These are phyloP conservation scores for Sitta carolinensis DNA, from an alignment of 2,797 vertebrate species.

Conservation along the genomic window DNA sequence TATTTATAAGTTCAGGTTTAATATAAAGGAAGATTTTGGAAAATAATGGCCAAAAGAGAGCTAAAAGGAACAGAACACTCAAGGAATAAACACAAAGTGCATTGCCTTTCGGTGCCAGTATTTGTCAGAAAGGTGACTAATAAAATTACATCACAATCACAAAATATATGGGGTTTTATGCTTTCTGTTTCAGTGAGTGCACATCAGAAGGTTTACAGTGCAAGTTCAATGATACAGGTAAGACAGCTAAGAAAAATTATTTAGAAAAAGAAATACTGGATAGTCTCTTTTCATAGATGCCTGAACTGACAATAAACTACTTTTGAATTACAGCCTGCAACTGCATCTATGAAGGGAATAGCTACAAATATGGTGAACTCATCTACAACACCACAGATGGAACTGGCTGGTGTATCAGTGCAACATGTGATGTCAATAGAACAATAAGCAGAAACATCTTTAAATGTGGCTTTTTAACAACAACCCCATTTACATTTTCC, in stretches of 20 bases:
- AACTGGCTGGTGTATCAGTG: conserved; percentile 74
- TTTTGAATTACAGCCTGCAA: conserved; percentile 64
- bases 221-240: conserved; percentile 62
- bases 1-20: neutral
- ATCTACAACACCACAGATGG: conserved; percentile 80
- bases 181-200: conserved; percentile 70
- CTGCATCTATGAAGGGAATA: conserved; percentile 70
- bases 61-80: neutral
- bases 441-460: conserved; percentile 58
- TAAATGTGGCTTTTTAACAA: conserved; percentile 31
- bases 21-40: neutral
- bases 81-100: neutral
- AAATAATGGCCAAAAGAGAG: neutral
- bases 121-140: neutral
- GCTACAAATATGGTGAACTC: conserved; percentile 57
- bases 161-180: neutral
- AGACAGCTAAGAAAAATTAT: neutral
- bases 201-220: conserved; percentile 65
- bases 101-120: neutral
- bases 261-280: neutral
- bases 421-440: conserved; percentile 66
- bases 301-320: neutral
- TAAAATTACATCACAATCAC: neutral
- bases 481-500: conserved; percentile 42
- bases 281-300: neutral